Evolutionary conservation across 2,797 vertebrate species (phyloP).

Genomic region (Chaenodraco wilsoni): DNA sequence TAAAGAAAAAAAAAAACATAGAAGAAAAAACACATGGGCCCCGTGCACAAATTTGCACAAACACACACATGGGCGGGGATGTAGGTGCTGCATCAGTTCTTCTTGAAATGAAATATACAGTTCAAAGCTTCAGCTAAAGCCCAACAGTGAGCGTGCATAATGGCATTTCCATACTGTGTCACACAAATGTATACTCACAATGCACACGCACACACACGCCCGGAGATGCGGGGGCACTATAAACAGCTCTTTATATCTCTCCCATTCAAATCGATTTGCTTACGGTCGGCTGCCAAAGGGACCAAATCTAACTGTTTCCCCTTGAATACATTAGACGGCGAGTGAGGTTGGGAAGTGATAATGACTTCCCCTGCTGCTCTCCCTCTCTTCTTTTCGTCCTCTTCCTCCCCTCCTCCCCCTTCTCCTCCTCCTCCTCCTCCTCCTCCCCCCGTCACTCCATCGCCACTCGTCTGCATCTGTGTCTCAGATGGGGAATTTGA

Average conservation of each 20-base stretch:
- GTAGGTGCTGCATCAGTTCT: slow-evolving; percentile 53
- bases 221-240: slow-evolving; percentile 60
- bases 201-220: slow-evolving; percentile 49
- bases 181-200: slow-evolving; percentile 70
- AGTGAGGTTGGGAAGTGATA: slow-evolving; percentile 81
- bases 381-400: slow-evolving; percentile 54
- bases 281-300: slow-evolving; percentile 77
- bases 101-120: slow-evolving; percentile 63
- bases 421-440: background rate
- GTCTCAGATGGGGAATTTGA: slow-evolving; percentile 77
- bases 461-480: slow-evolving; percentile 69
- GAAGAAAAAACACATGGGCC: slow-evolving; percentile 38
- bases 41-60: slow-evolving; percentile 16
- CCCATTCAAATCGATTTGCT: slow-evolving; percentile 81
- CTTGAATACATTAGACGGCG: slow-evolving; percentile 78
- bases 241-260: slow-evolving; percentile 77
- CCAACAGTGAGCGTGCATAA: slow-evolving; percentile 72
- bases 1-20: slow-evolving; percentile 31
- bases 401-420: slow-evolving; percentile 18
- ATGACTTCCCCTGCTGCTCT: slow-evolving; percentile 81
- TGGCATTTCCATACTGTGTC: slow-evolving; percentile 75
- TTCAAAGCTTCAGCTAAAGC: slow-evolving; percentile 68
- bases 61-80: slow-evolving; percentile 7
- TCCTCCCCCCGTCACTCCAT: slow-evolving; percentile 23
- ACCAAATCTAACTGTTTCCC: slow-evolving; percentile 80